These are phyloP conservation scores for Gallinago nigripennis DNA, from an alignment of 2,797 vertebrate species.

Conservation along the genomic window DNA sequence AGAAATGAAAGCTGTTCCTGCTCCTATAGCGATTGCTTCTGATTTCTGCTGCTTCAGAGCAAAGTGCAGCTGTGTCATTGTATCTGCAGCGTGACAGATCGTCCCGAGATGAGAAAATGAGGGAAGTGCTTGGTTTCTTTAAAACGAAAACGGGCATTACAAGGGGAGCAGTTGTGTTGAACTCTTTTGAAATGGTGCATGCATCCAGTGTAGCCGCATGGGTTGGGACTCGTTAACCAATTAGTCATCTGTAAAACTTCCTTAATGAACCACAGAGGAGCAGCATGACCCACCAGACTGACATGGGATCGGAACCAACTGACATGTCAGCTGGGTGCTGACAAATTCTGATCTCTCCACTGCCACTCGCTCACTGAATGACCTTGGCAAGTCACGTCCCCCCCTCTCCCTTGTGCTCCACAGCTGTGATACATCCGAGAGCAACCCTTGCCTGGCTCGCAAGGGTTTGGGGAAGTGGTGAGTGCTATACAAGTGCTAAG, in stretches of 20 bases:
- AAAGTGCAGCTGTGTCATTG: conserved; percentile 56
- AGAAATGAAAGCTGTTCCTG: conserved; percentile 60
- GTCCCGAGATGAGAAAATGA: background rate
- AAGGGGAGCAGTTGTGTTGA: background rate
- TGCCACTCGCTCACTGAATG: background rate
- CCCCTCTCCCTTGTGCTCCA: background rate
- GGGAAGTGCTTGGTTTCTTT: background rate
- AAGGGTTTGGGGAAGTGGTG: background rate
- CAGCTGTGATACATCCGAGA: background rate
- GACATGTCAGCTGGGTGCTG: background rate
- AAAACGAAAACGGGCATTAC: background rate
- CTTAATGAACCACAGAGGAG: background rate
- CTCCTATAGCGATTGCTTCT: conserved; percentile 48
- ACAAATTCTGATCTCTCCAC: background rate
- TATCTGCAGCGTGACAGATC: conserved; percentile 38
- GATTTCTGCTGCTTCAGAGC: conserved; percentile 66
- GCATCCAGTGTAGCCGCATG: background rate
- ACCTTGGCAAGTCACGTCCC: background rate
- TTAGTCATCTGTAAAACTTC: background rate
- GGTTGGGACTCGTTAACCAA: background rate
- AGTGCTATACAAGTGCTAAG: background rate
- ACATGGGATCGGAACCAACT: background rate
- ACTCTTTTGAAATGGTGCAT: background rate
- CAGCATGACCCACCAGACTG: background rate
- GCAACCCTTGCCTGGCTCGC: background rate